These are phyloP conservation scores for Philereme transversata DNA, from an alignment of 2,888 invertebrate species.

Conservation along the genomic window DNA sequence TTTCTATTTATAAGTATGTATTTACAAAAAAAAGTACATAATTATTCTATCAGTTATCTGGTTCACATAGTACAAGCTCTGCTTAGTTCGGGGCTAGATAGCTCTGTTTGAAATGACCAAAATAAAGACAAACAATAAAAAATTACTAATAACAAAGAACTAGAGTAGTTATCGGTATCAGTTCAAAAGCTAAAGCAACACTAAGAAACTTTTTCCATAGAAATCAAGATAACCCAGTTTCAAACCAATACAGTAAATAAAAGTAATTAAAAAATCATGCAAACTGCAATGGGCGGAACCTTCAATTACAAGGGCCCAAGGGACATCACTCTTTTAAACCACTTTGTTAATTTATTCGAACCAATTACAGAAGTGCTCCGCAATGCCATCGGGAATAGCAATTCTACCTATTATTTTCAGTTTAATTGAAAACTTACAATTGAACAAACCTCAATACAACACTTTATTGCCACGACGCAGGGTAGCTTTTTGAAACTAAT, in stretches of 20 bases:
- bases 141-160: no score
- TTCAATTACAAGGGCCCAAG: constrained; percentile 50
- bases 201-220: neutral
- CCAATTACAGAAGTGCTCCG: constrained; percentile 76
- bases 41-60: no score
- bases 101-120: no score
- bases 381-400: constrained; percentile 59
- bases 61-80: no score
- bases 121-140: no score
- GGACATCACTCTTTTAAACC: constrained; percentile 75
- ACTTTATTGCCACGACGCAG: neutral
- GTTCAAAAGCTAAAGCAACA: no score
- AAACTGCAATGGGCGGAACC: constrained; percentile 23
- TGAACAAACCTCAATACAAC: neutral
- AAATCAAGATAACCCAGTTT: neutral
- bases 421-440: constrained; percentile 51
- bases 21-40: no score
- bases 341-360: constrained; percentile 80
- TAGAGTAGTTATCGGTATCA: no score
- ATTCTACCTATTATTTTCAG: constrained; percentile 65
- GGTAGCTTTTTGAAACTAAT: constrained; percentile 16
- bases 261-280: constrained; percentile 17
- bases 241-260: neutral
- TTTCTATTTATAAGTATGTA: no score
- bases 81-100: no score